Percentiles rank a stretch among this genome's conserved stretches.
Evolutionary conservation across 64 coral and sea anemone species (phyloP).

Genomic region (Stichodactyla mertensii): DNA sequence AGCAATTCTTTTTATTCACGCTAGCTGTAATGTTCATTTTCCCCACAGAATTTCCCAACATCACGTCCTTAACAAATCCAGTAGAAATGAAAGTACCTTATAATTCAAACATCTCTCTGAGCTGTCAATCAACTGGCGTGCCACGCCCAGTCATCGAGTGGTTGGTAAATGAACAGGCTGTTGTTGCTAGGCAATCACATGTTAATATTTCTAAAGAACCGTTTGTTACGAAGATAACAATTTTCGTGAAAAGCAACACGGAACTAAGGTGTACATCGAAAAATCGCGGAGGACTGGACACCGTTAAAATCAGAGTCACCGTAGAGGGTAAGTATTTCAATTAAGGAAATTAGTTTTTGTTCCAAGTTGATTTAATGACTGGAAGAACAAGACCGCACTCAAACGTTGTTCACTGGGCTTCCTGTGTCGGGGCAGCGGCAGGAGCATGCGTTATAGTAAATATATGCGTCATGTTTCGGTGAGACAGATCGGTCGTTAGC

Average conservation of each 20-base stretch:
- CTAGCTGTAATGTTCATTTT: not conserved
- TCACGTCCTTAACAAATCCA: constrained; percentile 6
- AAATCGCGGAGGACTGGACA: constrained; percentile 24
- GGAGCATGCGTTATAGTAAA: no score
- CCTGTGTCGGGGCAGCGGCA: not conserved
- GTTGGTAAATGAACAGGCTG: constrained; percentile 18
- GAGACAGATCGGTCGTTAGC: no score
- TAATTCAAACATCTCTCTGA: not conserved
- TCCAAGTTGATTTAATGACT: no score
- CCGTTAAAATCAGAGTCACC: constrained; percentile 6
- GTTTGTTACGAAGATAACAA: constrained; percentile 28
- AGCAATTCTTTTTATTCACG: not conserved
- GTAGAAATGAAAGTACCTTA: not conserved
- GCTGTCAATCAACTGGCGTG: constrained; percentile 38
- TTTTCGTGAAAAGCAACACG: constrained; percentile 24
- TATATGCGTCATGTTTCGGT: no score
- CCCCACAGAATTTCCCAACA: constrained; percentile 18
- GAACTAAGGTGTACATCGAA: constrained; percentile 29
- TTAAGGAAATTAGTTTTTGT: no score
- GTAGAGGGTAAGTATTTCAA: constrained; percentile 27
- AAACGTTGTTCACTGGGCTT: not conserved
- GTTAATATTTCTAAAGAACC: not conserved
- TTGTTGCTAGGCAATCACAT: not conserved
- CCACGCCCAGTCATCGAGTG: constrained; percentile 26
- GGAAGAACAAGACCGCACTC: no score